A percentile compares a stretch with the other conserved stretches of the same genome.
phyloP scores from a whole-genome alignment of 2,113 vertebrate genomes.

The Nasalis larvatus region DNA sequence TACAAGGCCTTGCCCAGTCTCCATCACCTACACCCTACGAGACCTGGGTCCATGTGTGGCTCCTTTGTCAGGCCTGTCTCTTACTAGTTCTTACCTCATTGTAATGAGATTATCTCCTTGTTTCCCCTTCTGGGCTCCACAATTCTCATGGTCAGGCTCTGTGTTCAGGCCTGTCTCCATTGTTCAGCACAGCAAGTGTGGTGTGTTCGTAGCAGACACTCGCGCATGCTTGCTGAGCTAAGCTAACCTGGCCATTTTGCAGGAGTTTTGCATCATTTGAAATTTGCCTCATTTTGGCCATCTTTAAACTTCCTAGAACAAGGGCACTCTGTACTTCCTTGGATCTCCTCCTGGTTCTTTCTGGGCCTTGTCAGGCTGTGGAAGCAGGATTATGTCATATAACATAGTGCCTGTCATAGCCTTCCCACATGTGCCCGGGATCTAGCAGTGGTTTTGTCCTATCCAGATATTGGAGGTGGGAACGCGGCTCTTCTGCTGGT shows the following conservation, averaged over 20 bases:
- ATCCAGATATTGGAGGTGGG: neutral
- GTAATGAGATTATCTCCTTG: neutral
- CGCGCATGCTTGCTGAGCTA: neutral
- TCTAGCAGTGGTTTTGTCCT: neutral
- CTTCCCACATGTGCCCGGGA: rapidly evolving
- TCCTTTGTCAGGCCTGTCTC: neutral
- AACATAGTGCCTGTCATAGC: neutral
- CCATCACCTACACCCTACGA: neutral
- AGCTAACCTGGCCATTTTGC: neutral
- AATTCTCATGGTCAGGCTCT: neutral
- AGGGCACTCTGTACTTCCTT: neutral
- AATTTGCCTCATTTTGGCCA: neutral
- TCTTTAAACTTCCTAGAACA: neutral
- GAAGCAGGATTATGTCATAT: neutral
- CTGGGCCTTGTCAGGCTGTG: neutral
- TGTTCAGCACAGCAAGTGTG: neutral
- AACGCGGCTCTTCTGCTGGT: neutral
- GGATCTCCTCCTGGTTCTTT: neutral
- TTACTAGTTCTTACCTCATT: neutral
- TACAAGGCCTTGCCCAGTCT: neutral
- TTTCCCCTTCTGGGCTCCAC: neutral
- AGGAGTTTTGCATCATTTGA: conserved; percentile 18
- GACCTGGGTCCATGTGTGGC: neutral
- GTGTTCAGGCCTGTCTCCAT: too few relatives aligned
- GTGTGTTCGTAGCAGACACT: neutral